phyloP scores from a whole-genome alignment of 2,888 invertebrate genomes.

The Argyresthia goedartella region DNA sequence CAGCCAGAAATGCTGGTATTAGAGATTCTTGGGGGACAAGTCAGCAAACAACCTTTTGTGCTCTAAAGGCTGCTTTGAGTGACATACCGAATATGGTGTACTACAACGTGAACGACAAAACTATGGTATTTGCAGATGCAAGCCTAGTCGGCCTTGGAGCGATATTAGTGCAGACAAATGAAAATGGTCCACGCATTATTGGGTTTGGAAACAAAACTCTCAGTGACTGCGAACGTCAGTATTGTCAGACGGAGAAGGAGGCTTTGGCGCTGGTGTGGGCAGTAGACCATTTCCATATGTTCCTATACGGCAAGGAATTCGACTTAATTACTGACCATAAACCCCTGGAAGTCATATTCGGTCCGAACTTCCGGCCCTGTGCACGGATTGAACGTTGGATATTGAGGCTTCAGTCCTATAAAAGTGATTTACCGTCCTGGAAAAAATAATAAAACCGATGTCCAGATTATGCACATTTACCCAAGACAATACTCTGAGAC shows the following conservation, averaged over 20 bases:
- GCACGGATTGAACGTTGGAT: constrained; percentile 17
- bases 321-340: constrained; percentile 26
- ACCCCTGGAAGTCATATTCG: constrained; percentile 25
- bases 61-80: not conserved
- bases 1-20: not conserved
- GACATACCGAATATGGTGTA: constrained; percentile 1
- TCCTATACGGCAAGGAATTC: constrained; percentile 18
- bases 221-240: constrained; percentile 16
- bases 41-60: constrained; percentile 2
- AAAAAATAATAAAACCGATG: constrained; percentile 14
- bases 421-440: constrained; percentile 11
- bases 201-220: constrained; percentile 20
- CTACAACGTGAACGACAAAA: constrained; percentile 2
- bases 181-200: constrained; percentile 16
- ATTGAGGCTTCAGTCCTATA: constrained; percentile 15
- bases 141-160: constrained; percentile 14
- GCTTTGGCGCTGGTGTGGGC: constrained; percentile 20
- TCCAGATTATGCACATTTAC: not conserved
- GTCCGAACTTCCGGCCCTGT: constrained; percentile 16
- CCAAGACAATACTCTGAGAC: not conserved
- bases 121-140: constrained; percentile 5
- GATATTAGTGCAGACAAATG: constrained; percentile 11
- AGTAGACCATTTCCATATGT: constrained; percentile 17
- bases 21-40: not conserved
- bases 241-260: constrained; percentile 22